A percentile compares a stretch with the other conserved stretches of the same genome.
Evolutionary conservation across 2,113 vertebrate genomes (phyloP).

Genomic region (Merops nubicus): DNA sequence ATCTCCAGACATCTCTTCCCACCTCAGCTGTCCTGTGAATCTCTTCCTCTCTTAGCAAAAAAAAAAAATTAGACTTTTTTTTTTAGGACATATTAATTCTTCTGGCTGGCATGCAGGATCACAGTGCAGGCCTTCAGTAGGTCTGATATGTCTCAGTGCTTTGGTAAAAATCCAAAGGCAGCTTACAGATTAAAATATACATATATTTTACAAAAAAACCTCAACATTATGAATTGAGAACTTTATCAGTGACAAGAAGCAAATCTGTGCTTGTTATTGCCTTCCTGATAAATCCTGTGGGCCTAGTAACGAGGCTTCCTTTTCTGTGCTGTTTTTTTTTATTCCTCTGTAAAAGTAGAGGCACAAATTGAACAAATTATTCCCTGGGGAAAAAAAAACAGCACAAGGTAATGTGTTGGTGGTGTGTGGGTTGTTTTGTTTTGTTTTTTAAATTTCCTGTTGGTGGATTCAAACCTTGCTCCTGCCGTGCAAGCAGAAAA

Average conservation of each 20-base stretch:
- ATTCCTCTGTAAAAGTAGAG: neutral
- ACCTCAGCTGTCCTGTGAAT: neutral
- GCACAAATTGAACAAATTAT: neutral
- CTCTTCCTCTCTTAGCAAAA: neutral
- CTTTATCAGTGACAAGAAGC: neutral
- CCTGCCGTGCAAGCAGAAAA: neutral
- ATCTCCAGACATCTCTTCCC: neutral
- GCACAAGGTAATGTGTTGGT: neutral
- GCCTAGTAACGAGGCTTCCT: neutral
- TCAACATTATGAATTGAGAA: neutral
- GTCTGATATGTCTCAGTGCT: neutral
- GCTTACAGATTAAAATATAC: neutral
- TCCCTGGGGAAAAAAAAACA: neutral
- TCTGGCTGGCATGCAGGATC: neutral
- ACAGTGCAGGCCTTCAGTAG: neutral
- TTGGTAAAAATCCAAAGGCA: neutral
- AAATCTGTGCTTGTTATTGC: neutral
- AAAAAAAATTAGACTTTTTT: neutral
- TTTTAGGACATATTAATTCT: neutral
- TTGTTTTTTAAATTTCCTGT: neutral
- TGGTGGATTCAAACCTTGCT: neutral
- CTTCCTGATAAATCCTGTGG: neutral
- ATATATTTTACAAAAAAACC: neutral
- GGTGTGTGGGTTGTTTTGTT: neutral
- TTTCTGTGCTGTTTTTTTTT: too few species aligned